Evolutionary conservation across 2,113 vertebrate species (phyloP), one percentile per base, ranked within the genome.

Genomic region (Chrysochloris asiatica): DNA sequence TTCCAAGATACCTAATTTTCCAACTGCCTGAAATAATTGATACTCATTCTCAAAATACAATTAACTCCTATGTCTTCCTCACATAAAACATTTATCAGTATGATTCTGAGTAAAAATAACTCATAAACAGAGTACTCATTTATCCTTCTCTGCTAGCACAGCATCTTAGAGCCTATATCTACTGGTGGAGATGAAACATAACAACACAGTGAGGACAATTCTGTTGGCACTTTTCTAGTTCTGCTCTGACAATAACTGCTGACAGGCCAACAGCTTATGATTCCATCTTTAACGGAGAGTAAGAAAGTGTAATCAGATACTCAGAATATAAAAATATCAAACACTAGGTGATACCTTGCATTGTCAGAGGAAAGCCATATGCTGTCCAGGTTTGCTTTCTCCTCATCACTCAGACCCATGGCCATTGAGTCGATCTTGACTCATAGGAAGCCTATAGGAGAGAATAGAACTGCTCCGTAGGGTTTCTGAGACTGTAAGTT

Each of bases 291-390:
- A 93, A 92, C 33, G 33, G 13, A 50, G 11, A 79, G 33, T 13
- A 86, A 86, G 43, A 75, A 90, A 72, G 52, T 85, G 19, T 22
- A 94, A 67, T 45, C 63, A 92, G 36, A 41, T 82, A 86, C 72
- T 36, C 17, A 56, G 16, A 90, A 82, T 71, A 79, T 47, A 92
- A 67, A 92, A 84, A 33, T 88, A 45, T 88, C 56, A 67, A 38
- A 54, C 33, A 59, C 41, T 43, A 61, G 94, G 73, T 72, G n/a
- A 19, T 65, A 65, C 8, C 43, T 93, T 50, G 17, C 6, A 48
- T 45, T 47, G 6, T 81, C 52, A 77, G 21, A 88, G 43, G 47
- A 30, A 80, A 72, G 47, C 71, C 71, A 59, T 2, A 1, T 30
- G 13, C 22, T 12, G 26, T 21, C 33, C 28, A 0, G 16, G 9